Evolutionary conservation across 2,797 vertebrate genomes (phyloP).

Genomic region (Anolis apletophallus): DNA sequence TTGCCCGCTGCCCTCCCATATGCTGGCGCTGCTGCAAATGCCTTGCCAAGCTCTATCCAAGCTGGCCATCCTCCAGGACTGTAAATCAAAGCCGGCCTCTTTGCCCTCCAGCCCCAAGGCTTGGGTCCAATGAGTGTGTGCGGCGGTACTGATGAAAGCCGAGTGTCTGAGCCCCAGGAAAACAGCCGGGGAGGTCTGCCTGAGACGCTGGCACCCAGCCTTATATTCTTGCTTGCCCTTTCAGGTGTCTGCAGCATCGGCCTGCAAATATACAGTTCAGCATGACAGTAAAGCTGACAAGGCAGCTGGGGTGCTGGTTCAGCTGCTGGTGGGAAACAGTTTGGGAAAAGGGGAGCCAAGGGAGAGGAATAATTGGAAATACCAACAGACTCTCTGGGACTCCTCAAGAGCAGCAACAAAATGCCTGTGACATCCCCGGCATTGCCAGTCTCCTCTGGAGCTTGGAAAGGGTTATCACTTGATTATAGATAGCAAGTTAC

Average conservation of each 20-base stretch:
- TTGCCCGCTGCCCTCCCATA: slow-evolving; percentile 8
- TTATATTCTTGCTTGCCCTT: background rate
- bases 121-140: background rate
- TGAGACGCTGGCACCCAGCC: background rate
- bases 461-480: no score
- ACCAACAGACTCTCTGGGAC: background rate
- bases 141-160: background rate
- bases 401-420: background rate
- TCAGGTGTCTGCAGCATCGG: background rate
- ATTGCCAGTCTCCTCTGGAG: background rate
- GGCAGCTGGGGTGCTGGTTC: background rate
- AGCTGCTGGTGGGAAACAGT: slow-evolving; percentile 2
- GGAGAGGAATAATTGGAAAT: no score
- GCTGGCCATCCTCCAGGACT: background rate
- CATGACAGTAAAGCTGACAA: background rate
- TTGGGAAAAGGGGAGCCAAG: background rate
- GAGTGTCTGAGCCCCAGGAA: background rate
- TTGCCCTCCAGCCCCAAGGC: background rate
- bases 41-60: background rate
- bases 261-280: background rate
- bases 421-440: background rate
- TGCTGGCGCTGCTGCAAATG: background rate
- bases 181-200: background rate
- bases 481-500: no score
- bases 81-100: slow-evolving; percentile 25